These are phyloP conservation scores for Gobionotothen gibberifrons DNA, from an alignment of 2,797 vertebrate genomes.

Conservation along the genomic window DNA sequence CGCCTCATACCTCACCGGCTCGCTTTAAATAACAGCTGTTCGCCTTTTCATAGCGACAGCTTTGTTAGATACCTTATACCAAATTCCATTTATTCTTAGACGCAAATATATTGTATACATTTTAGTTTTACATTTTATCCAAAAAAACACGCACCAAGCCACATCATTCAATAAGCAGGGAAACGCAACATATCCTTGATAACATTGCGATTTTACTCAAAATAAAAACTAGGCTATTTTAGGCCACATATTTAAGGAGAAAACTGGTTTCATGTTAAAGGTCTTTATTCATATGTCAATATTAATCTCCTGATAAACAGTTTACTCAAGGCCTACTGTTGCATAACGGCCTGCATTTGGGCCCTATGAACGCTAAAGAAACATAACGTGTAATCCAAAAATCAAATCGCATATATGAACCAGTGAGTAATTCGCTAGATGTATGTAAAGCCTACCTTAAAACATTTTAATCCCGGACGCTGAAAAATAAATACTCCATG, in stretches of 20 bases:
- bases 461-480: constrained; percentile 39
- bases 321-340: not conserved
- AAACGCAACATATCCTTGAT: not conserved
- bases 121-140: not conserved
- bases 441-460: constrained; percentile 60
- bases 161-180: not conserved
- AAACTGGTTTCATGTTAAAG: not conserved
- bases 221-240: not conserved
- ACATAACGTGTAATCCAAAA: not conserved
- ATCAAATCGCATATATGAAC: not conserved
- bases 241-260: not conserved
- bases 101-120: not conserved
- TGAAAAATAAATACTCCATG: constrained; percentile 51
- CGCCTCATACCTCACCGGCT: constrained; percentile 41
- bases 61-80: not conserved
- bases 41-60: constrained; percentile 5
- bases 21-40: constrained; percentile 61
- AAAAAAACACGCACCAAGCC: not conserved
- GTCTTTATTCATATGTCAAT: not conserved
- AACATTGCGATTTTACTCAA: not conserved
- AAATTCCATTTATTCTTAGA: not conserved
- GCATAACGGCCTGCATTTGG: not conserved
- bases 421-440: not conserved
- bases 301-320: not conserved
- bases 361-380: not conserved